A percentile compares a stretch with the other conserved stretches of the same genome.
Conservation (phyloP, 1,140 invertebrate species). For the Ostrea denselamellosa region DNA sequence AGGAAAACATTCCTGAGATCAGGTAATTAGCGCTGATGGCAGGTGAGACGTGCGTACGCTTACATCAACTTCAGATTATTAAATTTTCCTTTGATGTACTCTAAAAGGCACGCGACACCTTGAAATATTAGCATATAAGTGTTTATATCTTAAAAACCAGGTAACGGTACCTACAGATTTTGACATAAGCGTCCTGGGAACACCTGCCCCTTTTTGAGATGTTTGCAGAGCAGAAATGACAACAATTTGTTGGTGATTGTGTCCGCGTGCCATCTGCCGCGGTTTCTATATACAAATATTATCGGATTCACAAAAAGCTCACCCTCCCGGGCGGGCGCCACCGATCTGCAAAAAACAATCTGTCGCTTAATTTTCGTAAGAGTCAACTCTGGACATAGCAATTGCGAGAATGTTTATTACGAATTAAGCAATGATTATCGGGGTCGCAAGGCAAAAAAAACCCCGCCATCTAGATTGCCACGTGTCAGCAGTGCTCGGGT, state of each 20-base stretch:
- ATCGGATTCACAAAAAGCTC: constrained; percentile 13
- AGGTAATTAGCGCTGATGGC: constrained; percentile 18
- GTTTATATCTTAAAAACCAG: constrained; percentile 46
- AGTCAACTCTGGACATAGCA: background rate
- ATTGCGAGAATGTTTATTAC: background rate
- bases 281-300: constrained; percentile 38
- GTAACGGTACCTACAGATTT: constrained; percentile 53
- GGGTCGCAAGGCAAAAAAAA: background rate
- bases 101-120: constrained; percentile 49
- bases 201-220: constrained; percentile 50
- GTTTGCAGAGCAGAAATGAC: constrained; percentile 39
- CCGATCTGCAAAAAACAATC: constrained; percentile 41
- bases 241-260: constrained; percentile 37
- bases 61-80: constrained; percentile 22
- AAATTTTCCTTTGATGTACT: constrained; percentile 40
- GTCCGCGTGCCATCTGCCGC: constrained; percentile 39
- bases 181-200: constrained; percentile 47
- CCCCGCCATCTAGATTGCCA: background rate
- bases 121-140: constrained; percentile 45
- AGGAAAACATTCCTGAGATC: constrained; percentile 8
- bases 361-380: constrained; percentile 12
- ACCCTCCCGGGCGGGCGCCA: constrained; percentile 14
- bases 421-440: background rate
- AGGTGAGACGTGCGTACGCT: constrained; percentile 23
- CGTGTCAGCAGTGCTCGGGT: background rate